Evolutionary conservation across 1,140 invertebrate genomes (phyloP).

Genomic region (Neodiprion virginianus): DNA sequence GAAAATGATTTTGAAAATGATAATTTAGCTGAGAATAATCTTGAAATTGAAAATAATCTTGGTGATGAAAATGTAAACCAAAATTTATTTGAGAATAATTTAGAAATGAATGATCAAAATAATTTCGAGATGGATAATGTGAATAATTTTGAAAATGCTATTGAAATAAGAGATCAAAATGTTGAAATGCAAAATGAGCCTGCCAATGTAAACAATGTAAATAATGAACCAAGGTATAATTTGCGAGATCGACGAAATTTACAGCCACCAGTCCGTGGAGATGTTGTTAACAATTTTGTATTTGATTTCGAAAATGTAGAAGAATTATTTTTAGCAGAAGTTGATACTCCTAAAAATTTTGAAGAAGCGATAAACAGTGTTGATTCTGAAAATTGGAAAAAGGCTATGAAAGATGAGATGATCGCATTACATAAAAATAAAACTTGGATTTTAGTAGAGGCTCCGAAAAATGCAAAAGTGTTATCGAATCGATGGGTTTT

Average conservation of each 20-base stretch:
- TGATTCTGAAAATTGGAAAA: constrained; percentile 13
- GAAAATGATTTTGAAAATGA: neutral
- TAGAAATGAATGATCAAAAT: neutral
- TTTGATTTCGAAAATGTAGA: neutral
- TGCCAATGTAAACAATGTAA: neutral
- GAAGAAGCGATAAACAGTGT: constrained; percentile 15
- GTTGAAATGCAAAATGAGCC: neutral
- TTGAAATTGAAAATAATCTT: neutral
- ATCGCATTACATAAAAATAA: constrained; percentile 29
- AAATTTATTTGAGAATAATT: neutral
- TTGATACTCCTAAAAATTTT: neutral
- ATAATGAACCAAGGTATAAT: too few species aligned
- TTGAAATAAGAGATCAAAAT: neutral
- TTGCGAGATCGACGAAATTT: too few species aligned
- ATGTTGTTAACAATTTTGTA: too few species aligned
- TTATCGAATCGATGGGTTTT: constrained; percentile 17
- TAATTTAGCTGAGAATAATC: neutral
- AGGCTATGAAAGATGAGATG: constrained; percentile 32
- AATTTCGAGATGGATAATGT: neutral
- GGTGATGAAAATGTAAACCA: neutral
- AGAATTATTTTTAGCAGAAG: neutral
- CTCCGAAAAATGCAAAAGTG: neutral
- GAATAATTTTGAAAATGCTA: neutral
- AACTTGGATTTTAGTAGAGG: constrained; percentile 26
- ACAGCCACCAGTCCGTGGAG: too few species aligned